Percentiles rank a stretch among this genome's conserved stretches.
Conservation (phyloP, 2,797 vertebrate genomes). For the Gephyroberyx darwinii region DNA sequence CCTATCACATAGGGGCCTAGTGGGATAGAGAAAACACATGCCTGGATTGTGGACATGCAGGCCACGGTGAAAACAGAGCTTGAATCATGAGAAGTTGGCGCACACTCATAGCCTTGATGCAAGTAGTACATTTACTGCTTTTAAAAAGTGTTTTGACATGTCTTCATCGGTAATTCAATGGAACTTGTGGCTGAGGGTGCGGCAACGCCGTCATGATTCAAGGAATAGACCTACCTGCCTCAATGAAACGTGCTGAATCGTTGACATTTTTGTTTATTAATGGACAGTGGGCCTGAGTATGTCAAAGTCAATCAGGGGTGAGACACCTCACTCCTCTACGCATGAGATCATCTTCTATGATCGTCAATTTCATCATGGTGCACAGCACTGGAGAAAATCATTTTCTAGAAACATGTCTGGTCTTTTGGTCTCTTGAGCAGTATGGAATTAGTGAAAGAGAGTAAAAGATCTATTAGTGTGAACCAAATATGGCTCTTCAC, state of each 20-base stretch:
- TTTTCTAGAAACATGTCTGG: neutral
- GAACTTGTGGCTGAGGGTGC: slow-evolving; percentile 7
- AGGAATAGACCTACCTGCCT: slow-evolving; percentile 2
- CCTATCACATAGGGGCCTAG: no score
- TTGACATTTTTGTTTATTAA: no score
- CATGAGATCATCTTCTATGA: no score
- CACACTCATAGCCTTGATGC: no score
- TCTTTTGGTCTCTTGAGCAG: slow-evolving; percentile 10
- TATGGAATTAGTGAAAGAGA: slow-evolving; percentile 30
- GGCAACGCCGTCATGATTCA: slow-evolving; percentile 16
- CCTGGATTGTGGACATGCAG: no score
- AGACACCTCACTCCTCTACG: neutral
- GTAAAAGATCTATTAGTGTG: slow-evolving; percentile 21
- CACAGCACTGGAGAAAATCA: neutral
- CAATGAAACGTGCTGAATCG: no score
- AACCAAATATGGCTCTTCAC: slow-evolving; percentile 57
- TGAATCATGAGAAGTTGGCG: no score
- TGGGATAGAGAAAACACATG: no score
- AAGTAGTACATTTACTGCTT: no score
- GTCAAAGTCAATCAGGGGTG: neutral
- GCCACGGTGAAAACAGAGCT: no score
- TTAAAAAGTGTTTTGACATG: slow-evolving; percentile 2
- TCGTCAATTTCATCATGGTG: neutral
- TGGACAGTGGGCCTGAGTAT: no score
- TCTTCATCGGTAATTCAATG: no score